Evolutionary conservation across 2,113 vertebrate species (phyloP).

Genomic region (Poeciliopsis occidentalis): DNA sequence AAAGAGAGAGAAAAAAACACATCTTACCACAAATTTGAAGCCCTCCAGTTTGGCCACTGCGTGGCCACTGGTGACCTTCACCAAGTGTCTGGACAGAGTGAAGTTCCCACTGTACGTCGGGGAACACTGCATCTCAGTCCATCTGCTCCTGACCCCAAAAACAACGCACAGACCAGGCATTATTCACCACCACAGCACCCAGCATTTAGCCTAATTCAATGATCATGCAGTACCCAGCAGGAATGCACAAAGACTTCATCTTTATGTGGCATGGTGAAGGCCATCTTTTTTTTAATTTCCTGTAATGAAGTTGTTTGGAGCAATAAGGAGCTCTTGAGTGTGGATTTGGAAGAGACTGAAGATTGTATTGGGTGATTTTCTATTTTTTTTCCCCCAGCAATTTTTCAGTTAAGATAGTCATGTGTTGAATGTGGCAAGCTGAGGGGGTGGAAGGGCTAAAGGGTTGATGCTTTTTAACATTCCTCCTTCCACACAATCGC

Average conservation of each 20-base stretch:
- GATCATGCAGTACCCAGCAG: slow-evolving; percentile 49
- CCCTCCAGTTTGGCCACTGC: slow-evolving; percentile 76
- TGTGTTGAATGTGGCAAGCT: slow-evolving; percentile 52
- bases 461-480: slow-evolving; percentile 47
- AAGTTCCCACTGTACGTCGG: slow-evolving; percentile 77
- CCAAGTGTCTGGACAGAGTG: slow-evolving; percentile 80
- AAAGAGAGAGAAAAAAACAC: background rate
- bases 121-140: slow-evolving; percentile 88
- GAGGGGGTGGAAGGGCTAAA: background rate
- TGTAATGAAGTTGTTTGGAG: slow-evolving; percentile 56
- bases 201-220: slow-evolving; percentile 73
- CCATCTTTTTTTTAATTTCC: slow-evolving; percentile 21
- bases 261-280: slow-evolving; percentile 35
- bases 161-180: slow-evolving; percentile 55
- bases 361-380: slow-evolving; percentile 47
- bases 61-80: slow-evolving; percentile 85
- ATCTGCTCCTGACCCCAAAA: slow-evolving; percentile 65
- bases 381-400: slow-evolving; percentile 60
- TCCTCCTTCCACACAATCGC: slow-evolving; percentile 64
- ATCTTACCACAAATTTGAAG: slow-evolving; percentile 90
- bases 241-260: slow-evolving; percentile 61
- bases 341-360: slow-evolving; percentile 45
- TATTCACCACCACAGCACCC: slow-evolving; percentile 41
- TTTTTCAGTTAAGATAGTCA: slow-evolving; percentile 74
- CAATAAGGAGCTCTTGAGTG: slow-evolving; percentile 49